Percentiles rank a stretch among this genome's conserved stretches.
Conservation (phyloP, 2,797 vertebrate species). For the Glossophaga mutica region DNA sequence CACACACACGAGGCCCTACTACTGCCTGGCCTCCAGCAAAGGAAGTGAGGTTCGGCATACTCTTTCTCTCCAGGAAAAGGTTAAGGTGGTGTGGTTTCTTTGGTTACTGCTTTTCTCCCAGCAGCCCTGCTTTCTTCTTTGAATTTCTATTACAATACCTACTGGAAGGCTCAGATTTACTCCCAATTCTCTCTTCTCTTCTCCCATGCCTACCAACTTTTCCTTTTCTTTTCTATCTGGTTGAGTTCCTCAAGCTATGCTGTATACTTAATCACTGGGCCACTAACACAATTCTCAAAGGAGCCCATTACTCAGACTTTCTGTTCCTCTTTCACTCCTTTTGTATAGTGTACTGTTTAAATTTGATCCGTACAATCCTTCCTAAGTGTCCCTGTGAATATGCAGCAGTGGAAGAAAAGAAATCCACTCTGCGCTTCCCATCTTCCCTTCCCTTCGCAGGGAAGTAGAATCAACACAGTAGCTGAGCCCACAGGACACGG, state of each 20-base stretch:
- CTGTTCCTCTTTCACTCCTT: background rate
- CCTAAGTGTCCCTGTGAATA: background rate
- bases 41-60: accelerated
- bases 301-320: background rate
- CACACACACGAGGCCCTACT: accelerated
- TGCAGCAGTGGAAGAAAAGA: background rate
- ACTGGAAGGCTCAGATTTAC: background rate
- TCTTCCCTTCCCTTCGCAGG: background rate
- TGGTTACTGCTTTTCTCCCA: background rate
- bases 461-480: background rate
- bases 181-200: background rate
- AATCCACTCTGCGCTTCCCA: background rate
- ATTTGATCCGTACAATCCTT: accelerated
- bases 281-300: background rate
- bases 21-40: background rate
- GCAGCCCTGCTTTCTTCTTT: background rate
- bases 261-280: background rate
- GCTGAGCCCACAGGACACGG: accelerated
- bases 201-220: background rate
- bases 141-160: background rate
- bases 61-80: background rate
- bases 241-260: background rate
- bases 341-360: background rate
- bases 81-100: accelerated
- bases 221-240: background rate